These are phyloP conservation scores for Hirtodrosophila duncani DNA, from an alignment of 2,888 invertebrate genomes.

Conservation along the genomic window DNA sequence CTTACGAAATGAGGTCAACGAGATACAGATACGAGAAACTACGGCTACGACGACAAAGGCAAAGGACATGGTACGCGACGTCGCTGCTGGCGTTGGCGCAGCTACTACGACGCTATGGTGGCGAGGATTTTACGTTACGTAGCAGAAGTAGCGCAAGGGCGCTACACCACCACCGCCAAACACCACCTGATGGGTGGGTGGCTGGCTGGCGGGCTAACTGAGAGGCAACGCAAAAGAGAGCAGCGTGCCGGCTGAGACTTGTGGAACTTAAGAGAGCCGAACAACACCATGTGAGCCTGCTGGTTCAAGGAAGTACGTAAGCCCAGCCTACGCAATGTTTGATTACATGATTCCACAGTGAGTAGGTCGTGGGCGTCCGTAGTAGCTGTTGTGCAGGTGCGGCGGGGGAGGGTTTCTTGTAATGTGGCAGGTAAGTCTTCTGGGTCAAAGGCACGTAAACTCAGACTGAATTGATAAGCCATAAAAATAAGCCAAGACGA, in stretches of 20 bases:
- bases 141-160: constrained; percentile 67
- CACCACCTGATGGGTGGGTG: constrained; percentile 53
- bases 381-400: neutral
- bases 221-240: constrained; percentile 2
- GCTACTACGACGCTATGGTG: constrained; percentile 18
- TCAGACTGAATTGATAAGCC: constrained; percentile 41
- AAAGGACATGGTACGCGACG: constrained; percentile 1
- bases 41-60: constrained; percentile 21
- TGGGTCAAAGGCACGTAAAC: constrained; percentile 45
- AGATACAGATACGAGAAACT: constrained; percentile 52
- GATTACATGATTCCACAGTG: constrained; percentile 52
- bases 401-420: neutral
- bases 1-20: constrained; percentile 77
- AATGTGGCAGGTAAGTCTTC: constrained; percentile 7
- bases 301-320: neutral
- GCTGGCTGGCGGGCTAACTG: constrained; percentile 37
- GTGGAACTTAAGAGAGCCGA: constrained; percentile 21
- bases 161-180: no score
- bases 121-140: constrained; percentile 39
- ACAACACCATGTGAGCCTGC: constrained; percentile 9
- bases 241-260: constrained; percentile 22
- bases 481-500: constrained; percentile 24
- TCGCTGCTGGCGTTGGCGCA: neutral
- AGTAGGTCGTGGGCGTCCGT: constrained; percentile 52
- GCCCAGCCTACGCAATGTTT: constrained; percentile 47